Percentiles rank a stretch among this genome's conserved stretches.
Conservation (phyloP, 2,888 invertebrate genomes). For the Polydrusus cervinus region DNA sequence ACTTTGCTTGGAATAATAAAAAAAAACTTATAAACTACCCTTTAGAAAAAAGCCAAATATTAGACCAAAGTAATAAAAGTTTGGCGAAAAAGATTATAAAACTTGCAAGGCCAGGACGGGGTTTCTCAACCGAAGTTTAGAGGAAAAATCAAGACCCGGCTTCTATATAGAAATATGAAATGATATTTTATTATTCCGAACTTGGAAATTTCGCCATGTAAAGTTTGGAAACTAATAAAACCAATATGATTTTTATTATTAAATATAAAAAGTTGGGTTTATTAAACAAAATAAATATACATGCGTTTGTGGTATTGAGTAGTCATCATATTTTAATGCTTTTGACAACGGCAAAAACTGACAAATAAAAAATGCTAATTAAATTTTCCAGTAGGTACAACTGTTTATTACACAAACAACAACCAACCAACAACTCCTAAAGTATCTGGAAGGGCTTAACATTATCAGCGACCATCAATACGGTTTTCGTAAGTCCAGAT, state of each 20-base stretch:
- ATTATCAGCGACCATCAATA: too few species aligned
- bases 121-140: conserved; percentile 35
- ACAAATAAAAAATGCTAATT: too few species aligned
- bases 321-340: too few species aligned
- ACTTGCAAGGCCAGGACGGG: conserved; percentile 41
- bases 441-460: too few species aligned
- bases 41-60: conserved; percentile 32
- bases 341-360: too few species aligned
- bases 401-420: too few species aligned
- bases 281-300: not conserved
- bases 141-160: conserved; percentile 41
- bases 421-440: too few species aligned
- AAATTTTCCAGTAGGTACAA: too few species aligned
- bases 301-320: too few species aligned
- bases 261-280: conserved; percentile 24
- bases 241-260: conserved; percentile 39
- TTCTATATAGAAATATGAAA: conserved; percentile 47
- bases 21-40: conserved; percentile 34
- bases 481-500: too few species aligned
- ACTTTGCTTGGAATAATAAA: conserved; percentile 25
- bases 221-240: conserved; percentile 47
- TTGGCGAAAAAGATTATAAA: conserved; percentile 49
- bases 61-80: conserved; percentile 50
- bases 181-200: conserved; percentile 46
- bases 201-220: conserved; percentile 15